Evolutionary conservation across 2,797 vertebrate genomes (phyloP).

Genomic region (Oophaga sylvatica): DNA sequence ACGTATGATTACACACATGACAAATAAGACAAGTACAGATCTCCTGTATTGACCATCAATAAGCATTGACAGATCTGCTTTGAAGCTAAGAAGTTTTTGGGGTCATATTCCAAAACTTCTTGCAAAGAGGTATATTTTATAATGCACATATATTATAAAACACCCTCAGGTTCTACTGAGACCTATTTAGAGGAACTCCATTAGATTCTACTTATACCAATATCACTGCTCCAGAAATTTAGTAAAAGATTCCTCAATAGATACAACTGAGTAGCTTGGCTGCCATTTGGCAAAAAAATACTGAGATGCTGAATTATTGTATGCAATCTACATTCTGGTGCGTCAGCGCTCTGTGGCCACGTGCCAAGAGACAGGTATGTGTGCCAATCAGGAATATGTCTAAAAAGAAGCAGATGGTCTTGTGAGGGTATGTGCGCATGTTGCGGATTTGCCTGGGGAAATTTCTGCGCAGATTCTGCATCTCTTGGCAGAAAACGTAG

Average conservation of each 20-base stretch:
- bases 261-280: not conserved
- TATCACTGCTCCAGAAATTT: too few species aligned
- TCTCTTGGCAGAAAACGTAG: too few species aligned
- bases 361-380: conserved; percentile 17
- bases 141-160: too few species aligned
- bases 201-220: too few species aligned
- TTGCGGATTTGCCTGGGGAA: too few species aligned
- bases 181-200: too few species aligned
- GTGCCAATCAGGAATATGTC: conserved; percentile 33
- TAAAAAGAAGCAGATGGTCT: conserved; percentile 42
- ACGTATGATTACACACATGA: not conserved
- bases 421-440: not conserved
- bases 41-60: not conserved
- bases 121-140: too few species aligned
- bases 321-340: conserved; percentile 12
- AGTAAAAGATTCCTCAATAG: not conserved
- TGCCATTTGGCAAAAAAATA: conserved; percentile 6
- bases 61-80: too few species aligned
- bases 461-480: not conserved
- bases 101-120: too few species aligned
- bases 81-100: too few species aligned
- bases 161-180: too few species aligned
- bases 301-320: not conserved
- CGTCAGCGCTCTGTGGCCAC: conserved; percentile 1
- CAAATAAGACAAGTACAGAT: not conserved